These are phyloP conservation scores for Pterophyllum scalare DNA, from an alignment of 2,113 vertebrate species.

Conservation along the genomic window DNA sequence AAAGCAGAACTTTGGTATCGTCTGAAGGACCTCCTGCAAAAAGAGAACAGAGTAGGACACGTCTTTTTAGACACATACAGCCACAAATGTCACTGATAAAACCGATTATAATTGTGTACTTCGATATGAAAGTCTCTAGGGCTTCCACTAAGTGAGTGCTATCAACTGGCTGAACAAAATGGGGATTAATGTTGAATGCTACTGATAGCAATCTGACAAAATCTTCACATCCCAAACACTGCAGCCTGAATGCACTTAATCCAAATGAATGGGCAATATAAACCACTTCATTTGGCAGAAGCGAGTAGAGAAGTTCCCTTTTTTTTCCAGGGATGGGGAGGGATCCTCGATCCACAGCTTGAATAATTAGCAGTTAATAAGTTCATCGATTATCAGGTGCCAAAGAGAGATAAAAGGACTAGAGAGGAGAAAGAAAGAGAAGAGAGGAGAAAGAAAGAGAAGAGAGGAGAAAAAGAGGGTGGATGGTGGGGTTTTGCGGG, in stretches of 20 bases:
- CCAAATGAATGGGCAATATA: constrained; percentile 73
- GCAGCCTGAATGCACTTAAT: constrained; percentile 74
- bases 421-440: constrained; percentile 30
- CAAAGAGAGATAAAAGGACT: constrained; percentile 76
- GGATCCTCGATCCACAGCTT: constrained; percentile 80
- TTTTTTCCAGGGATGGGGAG: constrained; percentile 33
- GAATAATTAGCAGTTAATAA: constrained; percentile 91
- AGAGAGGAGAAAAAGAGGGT: constrained; percentile 4
- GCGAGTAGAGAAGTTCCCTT: constrained; percentile 50
- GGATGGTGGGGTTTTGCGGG: constrained; percentile 44
- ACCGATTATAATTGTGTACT: constrained; percentile 40
- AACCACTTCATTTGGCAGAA: constrained; percentile 68
- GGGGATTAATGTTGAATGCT: constrained; percentile 73
- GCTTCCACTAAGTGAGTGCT: constrained; percentile 51
- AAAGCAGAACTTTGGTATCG: constrained; percentile 98
- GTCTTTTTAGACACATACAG: constrained; percentile 53
- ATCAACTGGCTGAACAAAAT: constrained; percentile 65
- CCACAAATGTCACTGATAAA: constrained; percentile 27
- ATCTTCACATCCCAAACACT: constrained; percentile 63
- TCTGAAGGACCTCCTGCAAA: constrained; percentile 92
- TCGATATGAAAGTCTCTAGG: constrained; percentile 50
- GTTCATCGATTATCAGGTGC: constrained; percentile 88
- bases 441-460: constrained; percentile 37
- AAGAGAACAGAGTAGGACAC: constrained; percentile 70
- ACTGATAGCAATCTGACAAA: constrained; percentile 75